Base-by-base conservation (phyloP, 2,113 vertebrate species). In the Notechis scutatus region DNA sequence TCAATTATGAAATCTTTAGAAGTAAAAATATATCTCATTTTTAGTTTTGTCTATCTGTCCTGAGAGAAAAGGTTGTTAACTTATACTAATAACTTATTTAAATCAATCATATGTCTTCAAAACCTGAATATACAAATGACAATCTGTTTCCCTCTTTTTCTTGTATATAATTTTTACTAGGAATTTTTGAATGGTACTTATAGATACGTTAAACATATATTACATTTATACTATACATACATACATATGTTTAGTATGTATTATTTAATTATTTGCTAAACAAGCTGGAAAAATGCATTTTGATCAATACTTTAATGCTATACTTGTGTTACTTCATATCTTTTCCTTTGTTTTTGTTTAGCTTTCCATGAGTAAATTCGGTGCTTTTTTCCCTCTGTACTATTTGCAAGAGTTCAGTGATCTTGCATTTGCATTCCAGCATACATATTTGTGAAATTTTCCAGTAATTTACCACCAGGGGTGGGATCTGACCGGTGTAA, bases 361-460 rank as follows among this genome's bases (percentile, higher is more conserved):
- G 88, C 52, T 87, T 88, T 61, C 26, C 52, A 26, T 29, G 47
- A 94, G 93, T 87, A 92, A 91, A 92, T 50, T 93, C 42, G 64
- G 90, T 59, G 3, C 92, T 90, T 89, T 89, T 29, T 29, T 92
- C 86, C 7, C 92, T 45, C 74, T 91, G 89, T 93, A 92, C 91
- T 89, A 89, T 18, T 85, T 94, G 86, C 90, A 0, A 61, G 90
- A 96, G 90, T 12, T 69, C 90, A 1, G 9, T 85, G 90, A 92
- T 24, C 24, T 92, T 14, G 42, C 91, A 23, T 52, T 91, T 8
- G 50, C 0, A 90, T 90, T 3, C 87, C 47, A 23, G 90, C 47
- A 91, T 14, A 47, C 88, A 45, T 92, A n/a, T 90, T 95, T 92
- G 52, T 89, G 95, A 93, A 92, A 96, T 91, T 93, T 96, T 94